These are phyloP conservation scores for Calliopsis andreniformis DNA, from an alignment of 1,140 invertebrate species.

Conservation along the genomic window DNA sequence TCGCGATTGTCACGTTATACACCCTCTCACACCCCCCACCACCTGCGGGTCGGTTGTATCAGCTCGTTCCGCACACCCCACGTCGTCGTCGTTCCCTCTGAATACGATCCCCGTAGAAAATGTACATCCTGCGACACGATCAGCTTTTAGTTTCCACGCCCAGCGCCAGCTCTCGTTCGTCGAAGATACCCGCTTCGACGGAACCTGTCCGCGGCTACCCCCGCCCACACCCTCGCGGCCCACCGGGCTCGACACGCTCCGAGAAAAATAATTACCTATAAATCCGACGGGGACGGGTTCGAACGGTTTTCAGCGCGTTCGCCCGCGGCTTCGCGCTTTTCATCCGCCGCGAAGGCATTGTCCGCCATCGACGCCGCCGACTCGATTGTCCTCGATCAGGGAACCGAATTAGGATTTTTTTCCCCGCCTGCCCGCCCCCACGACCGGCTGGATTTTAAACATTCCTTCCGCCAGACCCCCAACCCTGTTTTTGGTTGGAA, in stretches of 20 bases:
- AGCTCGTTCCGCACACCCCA: slow-evolving; percentile 22
- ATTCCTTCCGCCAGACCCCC: not conserved
- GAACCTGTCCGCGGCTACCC: slow-evolving; percentile 40
- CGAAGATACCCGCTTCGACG: slow-evolving; percentile 60
- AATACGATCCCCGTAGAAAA: slow-evolving; percentile 68
- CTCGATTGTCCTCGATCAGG: slow-evolving; percentile 52
- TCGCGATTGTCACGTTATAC: slow-evolving; percentile 77
- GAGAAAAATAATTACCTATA: slow-evolving; percentile 79
- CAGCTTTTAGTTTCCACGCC: slow-evolving; percentile 68
- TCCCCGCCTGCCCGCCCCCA: not conserved
- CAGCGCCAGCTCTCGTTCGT: slow-evolving; percentile 53
- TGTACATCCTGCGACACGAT: slow-evolving; percentile 67
- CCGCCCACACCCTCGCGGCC: slow-evolving; percentile 29
- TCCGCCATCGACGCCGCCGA: slow-evolving; percentile 1
- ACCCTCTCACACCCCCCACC: slow-evolving; percentile 23
- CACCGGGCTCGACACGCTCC: slow-evolving; percentile 36
- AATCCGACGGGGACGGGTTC: slow-evolving; percentile 68
- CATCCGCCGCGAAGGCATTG: slow-evolving; percentile 43
- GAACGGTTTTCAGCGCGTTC: slow-evolving; percentile 32
- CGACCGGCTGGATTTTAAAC: slow-evolving; percentile 1
- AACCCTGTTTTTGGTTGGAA: not conserved
- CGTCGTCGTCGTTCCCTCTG: slow-evolving; percentile 49
- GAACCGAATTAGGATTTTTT: slow-evolving; percentile 28
- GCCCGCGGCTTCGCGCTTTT: slow-evolving; percentile 25
- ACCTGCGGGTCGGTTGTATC: slow-evolving; percentile 12